Percentiles rank a stretch among this genome's conserved stretches.
These are phyloP conservation scores for Rotaria magnacalcarata DNA, from an alignment of 2,888 invertebrate species.

Conservation along the genomic window DNA sequence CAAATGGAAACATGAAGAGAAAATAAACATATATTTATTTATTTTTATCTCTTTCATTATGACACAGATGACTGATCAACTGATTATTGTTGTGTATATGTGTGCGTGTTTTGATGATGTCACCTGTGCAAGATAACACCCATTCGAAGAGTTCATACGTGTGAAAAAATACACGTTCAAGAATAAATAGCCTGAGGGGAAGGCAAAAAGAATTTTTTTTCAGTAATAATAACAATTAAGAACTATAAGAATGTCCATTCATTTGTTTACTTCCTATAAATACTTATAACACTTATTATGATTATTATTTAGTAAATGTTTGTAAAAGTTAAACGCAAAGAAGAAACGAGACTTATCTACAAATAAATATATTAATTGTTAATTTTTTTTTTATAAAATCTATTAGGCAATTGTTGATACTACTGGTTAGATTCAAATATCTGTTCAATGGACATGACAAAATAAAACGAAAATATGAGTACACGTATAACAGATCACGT, in stretches of 20 bases:
- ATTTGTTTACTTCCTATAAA: neutral
- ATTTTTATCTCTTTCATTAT: neutral
- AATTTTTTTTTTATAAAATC: neutral
- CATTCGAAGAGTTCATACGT: neutral
- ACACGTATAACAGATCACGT: neutral
- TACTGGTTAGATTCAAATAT: neutral
- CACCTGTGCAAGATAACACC: neutral
- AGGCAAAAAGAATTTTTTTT: neutral
- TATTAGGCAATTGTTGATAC: neutral
- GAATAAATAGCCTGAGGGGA: neutral
- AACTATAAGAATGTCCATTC: neutral
- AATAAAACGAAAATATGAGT: neutral
- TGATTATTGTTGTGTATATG: neutral
- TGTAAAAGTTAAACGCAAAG: too few relatives aligned
- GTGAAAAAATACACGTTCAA: neutral
- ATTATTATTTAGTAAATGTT: too few relatives aligned
- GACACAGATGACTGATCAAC: neutral
- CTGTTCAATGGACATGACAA: neutral
- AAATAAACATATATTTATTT: too few relatives aligned
- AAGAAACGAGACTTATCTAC: too few relatives aligned
- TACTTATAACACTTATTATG: too few relatives aligned
- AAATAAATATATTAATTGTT: neutral
- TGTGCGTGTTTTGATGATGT: neutral
- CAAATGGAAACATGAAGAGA: neutral
- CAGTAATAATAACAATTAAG: neutral